A percentile compares a stretch with the other conserved stretches of the same genome.
These are phyloP conservation scores for Nansenia antarctica DNA, from an alignment of 2,113 vertebrate genomes.

Conservation along the genomic window DNA sequence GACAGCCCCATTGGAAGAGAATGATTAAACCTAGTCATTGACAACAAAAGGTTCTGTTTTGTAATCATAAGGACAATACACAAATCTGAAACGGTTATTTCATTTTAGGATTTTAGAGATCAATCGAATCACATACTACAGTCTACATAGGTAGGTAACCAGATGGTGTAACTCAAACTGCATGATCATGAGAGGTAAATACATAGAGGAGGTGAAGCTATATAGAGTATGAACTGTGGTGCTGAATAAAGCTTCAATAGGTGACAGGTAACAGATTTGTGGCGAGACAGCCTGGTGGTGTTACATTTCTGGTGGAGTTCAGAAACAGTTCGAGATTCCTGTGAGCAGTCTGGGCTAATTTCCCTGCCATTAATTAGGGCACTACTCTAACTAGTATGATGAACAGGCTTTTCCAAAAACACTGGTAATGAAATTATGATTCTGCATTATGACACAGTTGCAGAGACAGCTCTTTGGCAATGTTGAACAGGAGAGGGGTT, in stretches of 20 bases:
- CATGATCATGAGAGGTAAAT: neutral
- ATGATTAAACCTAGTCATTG: conserved; percentile 32
- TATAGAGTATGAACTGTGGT: neutral
- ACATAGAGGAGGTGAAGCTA: neutral
- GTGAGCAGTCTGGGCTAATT: conserved; percentile 5
- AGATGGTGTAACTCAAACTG: neutral
- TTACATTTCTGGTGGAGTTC: neutral
- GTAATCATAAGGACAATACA: neutral
- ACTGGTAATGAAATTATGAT: conserved; percentile 7
- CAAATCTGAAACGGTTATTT: too few species aligned
- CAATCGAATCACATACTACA: neutral
- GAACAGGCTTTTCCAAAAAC: neutral
- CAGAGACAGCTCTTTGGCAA: neutral
- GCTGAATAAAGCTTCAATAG: neutral
- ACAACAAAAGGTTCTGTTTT: conserved; percentile 13
- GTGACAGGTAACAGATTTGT: neutral
- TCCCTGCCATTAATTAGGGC: conserved; percentile 18
- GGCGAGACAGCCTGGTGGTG: neutral
- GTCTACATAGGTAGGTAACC: neutral
- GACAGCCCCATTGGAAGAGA: conserved; percentile 18
- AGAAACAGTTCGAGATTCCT: neutral
- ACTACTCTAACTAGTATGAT: conserved; percentile 11
- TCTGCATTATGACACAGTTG: neutral
- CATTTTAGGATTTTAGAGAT: too few species aligned
- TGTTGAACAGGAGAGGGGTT: neutral